Percentiles rank a stretch among this genome's conserved stretches.
These are phyloP conservation scores for Zoanthus solanderi DNA, from an alignment of 92 coral and sea anemone genomes.

Conservation along the genomic window DNA sequence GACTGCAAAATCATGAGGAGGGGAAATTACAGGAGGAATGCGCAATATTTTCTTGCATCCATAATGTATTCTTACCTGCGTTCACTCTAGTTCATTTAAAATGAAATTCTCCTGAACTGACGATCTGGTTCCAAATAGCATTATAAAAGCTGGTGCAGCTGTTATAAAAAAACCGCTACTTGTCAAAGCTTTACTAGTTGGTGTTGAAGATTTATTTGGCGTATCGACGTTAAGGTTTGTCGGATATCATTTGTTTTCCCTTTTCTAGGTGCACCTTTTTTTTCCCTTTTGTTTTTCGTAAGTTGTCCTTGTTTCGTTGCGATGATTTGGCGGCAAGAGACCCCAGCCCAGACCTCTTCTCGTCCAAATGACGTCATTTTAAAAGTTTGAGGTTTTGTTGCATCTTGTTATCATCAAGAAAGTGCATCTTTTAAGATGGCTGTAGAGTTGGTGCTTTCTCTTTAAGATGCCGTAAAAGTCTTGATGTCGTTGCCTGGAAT, in stretches of 20 bases:
- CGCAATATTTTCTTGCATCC: conserved; percentile 38
- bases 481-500: conserved; percentile 27
- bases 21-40: conserved; percentile 60
- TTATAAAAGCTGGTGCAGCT: conserved; percentile 48
- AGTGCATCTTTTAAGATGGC: conserved; percentile 10
- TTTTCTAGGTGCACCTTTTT: conserved; percentile 25
- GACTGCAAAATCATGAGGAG: conserved; percentile 59
- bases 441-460: conserved; percentile 32
- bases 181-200: conserved; percentile 9
- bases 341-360: no score
- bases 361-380: no score
- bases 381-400: no score
- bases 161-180: conserved; percentile 14
- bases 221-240: neutral
- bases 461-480: conserved; percentile 30
- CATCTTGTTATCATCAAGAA: no score
- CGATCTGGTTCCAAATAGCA: conserved; percentile 32
- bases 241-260: conserved; percentile 37
- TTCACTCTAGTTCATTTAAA: conserved; percentile 54
- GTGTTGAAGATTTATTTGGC: conserved; percentile 1
- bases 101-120: conserved; percentile 19
- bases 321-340: no score
- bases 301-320: conserved; percentile 13
- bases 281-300: conserved; percentile 16
- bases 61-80: conserved; percentile 59